phyloP scores from a whole-genome alignment of 2,888 invertebrate species.

The Odontothrips loti region DNA sequence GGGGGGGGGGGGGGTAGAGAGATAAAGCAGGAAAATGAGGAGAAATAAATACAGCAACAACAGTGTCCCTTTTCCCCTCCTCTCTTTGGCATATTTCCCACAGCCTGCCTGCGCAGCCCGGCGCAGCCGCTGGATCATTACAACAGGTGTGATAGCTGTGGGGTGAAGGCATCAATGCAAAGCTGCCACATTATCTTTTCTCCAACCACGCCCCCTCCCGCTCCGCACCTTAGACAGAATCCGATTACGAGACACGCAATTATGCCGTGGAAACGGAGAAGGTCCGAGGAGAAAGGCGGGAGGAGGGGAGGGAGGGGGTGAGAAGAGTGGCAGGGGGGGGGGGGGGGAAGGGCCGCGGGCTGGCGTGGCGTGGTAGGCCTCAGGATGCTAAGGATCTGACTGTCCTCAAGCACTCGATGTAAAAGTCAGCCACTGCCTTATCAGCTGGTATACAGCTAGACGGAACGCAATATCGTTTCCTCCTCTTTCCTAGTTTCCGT shows the following conservation, averaged over 20 bases:
- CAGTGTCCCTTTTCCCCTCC: background rate
- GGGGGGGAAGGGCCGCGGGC: background rate
- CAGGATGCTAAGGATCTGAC: too few relatives aligned
- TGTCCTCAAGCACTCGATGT: too few relatives aligned
- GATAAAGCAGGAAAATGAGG: too few relatives aligned
- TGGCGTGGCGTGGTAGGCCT: too few relatives aligned
- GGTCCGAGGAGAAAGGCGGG: background rate
- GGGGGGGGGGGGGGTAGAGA: too few relatives aligned
- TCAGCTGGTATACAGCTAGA: too few relatives aligned
- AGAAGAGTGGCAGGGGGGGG: background rate
- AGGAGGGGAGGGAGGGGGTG: background rate
- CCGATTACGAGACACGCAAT: conserved; percentile 17
- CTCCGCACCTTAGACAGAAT: background rate
- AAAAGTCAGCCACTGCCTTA: too few relatives aligned
- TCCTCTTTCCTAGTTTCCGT: too few relatives aligned
- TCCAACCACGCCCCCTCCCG: background rate
- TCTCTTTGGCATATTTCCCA: background rate
- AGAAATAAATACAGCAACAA: background rate
- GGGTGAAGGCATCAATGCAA: conserved; percentile 5
- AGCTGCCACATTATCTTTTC: conserved; percentile 7
- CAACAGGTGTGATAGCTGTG: background rate
- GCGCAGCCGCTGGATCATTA: background rate
- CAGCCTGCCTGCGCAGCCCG: background rate
- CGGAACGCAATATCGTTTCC: too few relatives aligned
- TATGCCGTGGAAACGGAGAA: background rate